Base-by-base conservation (phyloP, 2,797 vertebrate genomes). In the Syndactyla subalaris region DNA sequence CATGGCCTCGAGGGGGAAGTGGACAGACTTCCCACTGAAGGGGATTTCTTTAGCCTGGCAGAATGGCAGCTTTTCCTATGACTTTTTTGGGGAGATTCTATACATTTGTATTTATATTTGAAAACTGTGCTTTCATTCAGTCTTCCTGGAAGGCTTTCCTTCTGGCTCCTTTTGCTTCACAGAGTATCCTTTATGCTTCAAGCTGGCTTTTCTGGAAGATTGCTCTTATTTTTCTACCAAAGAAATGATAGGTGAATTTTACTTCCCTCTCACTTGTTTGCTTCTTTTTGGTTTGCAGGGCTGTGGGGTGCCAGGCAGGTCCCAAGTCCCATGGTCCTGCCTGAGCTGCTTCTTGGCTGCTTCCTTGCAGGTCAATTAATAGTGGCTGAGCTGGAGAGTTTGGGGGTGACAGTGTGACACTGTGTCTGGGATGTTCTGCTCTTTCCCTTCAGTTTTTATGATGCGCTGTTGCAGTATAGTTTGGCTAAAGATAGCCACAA, bases 51-150 rank as follows among this genome's bases (percentile, higher is more conserved):
- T 83, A 92, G 51, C 24, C 32, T 80, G 34, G 61, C 67, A 81
- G 59, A 17, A 74, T 52, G 92, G 88, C 62, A 2, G 76, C 84
- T 94, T 95, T 78, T 68, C 10, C 57, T 94, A 27, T 36, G 6
- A 91, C 27, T 49, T 45, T 85, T 71, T 70, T 58, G 0, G 36
- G 67, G 59, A 55, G 38, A 9, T 24, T 55, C 77, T 91, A 83
- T 57, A 88, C 57, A 9, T 77, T 89, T 92, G 49, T 95, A 93
- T 96, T 96, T 96, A 95, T 96, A 80, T 88, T 73, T 88, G 58
- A 77, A 88, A 62, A 89, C 94, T 89, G 29, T 85, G 68, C 91
- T 96, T 96, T 85, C 85, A 74, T 91, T 54, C 72, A 52, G 43
- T 29, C n/a, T 92, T 82, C 49, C 75, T 85, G 61, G n/a, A 85